These are phyloP conservation scores for Heliconius cydno DNA, from an alignment of 2,888 invertebrate genomes.

Conservation along the genomic window DNA sequence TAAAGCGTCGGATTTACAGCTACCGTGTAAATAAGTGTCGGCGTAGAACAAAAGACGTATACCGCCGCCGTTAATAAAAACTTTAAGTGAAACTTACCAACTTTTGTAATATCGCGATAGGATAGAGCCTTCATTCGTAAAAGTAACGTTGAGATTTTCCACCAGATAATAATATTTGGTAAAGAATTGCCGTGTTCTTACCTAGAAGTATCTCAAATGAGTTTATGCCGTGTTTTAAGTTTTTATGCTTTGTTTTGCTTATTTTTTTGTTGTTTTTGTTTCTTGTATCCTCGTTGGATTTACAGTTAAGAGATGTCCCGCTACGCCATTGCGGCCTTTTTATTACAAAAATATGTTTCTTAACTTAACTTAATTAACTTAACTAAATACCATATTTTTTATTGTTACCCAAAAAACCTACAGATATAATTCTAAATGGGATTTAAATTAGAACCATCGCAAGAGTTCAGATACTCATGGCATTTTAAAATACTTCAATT, in stretches of 20 bases:
- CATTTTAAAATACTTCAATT: too few relatives aligned
- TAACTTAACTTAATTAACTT: too few relatives aligned
- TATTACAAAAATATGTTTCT: not conserved
- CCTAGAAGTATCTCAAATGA: slow-evolving; percentile 15
- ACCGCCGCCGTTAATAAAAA: slow-evolving; percentile 67
- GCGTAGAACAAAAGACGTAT: slow-evolving; percentile 65
- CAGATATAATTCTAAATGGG: too few relatives aligned
- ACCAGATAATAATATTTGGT: slow-evolving; percentile 41
- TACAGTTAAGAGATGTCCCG: too few relatives aligned
- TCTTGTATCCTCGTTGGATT: not conserved
- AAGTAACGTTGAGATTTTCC: slow-evolving; percentile 26
- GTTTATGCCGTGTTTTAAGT: slow-evolving; percentile 28
- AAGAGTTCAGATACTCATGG: too few relatives aligned
- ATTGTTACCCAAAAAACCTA: too few relatives aligned
- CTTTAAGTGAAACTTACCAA: slow-evolving; percentile 69
- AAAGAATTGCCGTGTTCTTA: slow-evolving; percentile 33
- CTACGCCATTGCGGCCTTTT: not conserved
- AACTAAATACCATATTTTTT: too few relatives aligned
- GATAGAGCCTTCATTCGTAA: slow-evolving; percentile 16
- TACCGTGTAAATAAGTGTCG: slow-evolving; percentile 59
- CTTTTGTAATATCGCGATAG: slow-evolving; percentile 77
- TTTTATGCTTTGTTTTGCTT: not conserved
- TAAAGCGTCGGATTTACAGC: slow-evolving; percentile 63
- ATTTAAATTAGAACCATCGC: too few relatives aligned
- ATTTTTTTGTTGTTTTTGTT: not conserved